Conservation (phyloP, 2,888 invertebrate species). For the Trisateles emortualis region DNA sequence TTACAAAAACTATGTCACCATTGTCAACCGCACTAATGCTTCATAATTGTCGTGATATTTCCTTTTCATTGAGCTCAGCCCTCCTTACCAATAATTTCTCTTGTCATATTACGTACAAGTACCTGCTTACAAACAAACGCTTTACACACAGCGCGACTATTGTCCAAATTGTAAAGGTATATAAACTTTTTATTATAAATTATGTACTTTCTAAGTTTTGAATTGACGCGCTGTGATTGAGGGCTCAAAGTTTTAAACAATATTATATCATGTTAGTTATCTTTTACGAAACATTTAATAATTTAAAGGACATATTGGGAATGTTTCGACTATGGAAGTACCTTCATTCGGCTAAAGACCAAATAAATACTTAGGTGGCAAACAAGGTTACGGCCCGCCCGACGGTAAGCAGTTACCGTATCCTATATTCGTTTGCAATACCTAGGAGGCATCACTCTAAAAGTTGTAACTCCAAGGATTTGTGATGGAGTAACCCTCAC, state of each 20-base stretch:
- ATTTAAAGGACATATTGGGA: no score
- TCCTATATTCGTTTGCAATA: no score
- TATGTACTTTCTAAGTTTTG: conserved; percentile 33
- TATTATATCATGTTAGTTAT: background rate
- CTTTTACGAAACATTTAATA: no score
- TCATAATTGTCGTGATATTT: conserved; percentile 82
- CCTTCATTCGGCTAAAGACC: no score
- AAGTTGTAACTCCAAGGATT: no score
- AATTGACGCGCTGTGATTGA: conserved; percentile 3
- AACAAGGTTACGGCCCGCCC: no score
- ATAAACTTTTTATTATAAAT: conserved; percentile 28
- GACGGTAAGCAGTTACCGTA: no score
- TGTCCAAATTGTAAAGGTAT: conserved; percentile 33
- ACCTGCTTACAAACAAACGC: conserved; percentile 53
- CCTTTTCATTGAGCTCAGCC: conserved; percentile 73
- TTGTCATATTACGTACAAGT: conserved; percentile 70
- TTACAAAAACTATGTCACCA: conserved; percentile 76
- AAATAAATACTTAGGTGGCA: no score
- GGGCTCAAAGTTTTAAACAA: conserved; percentile 9
- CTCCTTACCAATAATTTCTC: conserved; percentile 74
- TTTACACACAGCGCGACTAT: conserved; percentile 55
- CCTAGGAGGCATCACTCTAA: no score
- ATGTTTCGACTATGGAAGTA: no score
- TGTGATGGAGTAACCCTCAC: no score
- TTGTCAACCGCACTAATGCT: conserved; percentile 73